These are phyloP conservation scores for Triplophysa rosa DNA, from an alignment of 2,113 vertebrate genomes.

Conservation along the genomic window DNA sequence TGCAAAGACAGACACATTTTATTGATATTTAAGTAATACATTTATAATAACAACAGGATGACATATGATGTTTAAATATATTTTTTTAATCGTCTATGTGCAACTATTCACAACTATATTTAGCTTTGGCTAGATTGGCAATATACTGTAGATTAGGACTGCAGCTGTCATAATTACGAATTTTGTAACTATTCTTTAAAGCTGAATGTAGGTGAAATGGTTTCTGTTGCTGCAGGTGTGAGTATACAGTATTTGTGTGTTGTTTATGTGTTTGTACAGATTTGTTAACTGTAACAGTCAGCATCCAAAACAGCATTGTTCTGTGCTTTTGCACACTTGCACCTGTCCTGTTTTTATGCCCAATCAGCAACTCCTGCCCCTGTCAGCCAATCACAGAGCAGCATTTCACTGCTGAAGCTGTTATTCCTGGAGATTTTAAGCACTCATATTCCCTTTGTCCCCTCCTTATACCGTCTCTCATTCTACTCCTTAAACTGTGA, in stretches of 20 bases:
- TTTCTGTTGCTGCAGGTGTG: constrained; percentile 8
- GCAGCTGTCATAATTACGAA: no score
- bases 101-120: no score
- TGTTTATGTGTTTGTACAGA: not conserved
- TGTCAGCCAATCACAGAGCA: constrained; percentile 40
- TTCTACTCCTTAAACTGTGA: not conserved
- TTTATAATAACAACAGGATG: no score
- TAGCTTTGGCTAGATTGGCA: no score
- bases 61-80: no score
- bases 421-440: constrained; percentile 17
- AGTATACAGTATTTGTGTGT: not conserved
- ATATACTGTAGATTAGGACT: no score
- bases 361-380: constrained; percentile 55
- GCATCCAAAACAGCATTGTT: not conserved
- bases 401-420: constrained; percentile 15
- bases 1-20: no score
- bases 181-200: no score
- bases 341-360: constrained; percentile 46
- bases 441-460: constrained; percentile 7
- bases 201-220: no score
- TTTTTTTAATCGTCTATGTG: no score
- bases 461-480: not conserved
- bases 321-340: constrained; percentile 32
- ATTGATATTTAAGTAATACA: no score
- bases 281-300: not conserved